Evolutionary conservation across 2,888 invertebrate genomes (phyloP).

Genomic region (Epinotia nisella): DNA sequence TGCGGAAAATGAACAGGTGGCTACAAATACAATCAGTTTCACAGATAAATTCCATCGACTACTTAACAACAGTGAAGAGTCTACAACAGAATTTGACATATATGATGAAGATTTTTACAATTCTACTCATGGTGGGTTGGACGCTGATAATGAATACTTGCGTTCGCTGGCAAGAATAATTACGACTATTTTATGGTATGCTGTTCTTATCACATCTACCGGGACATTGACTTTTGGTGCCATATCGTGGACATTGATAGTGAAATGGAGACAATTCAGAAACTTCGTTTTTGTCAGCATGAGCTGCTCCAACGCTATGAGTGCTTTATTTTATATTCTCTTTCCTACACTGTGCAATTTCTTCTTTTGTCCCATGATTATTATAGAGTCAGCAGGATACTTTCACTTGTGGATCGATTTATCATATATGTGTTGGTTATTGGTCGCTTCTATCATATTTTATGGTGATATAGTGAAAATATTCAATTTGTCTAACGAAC

Average conservation of each 20-base stretch:
- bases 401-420: background rate
- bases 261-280: conserved; percentile 10
- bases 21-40: background rate
- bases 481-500: background rate
- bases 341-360: background rate
- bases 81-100: too few species aligned
- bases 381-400: too few species aligned
- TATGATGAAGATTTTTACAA: background rate
- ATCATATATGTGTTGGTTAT: background rate
- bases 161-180: too few species aligned
- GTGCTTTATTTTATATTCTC: background rate
- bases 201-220: background rate
- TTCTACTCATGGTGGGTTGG: too few species aligned
- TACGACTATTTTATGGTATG: background rate
- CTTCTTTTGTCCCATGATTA: background rate
- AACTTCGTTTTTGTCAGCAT: conserved; percentile 3
- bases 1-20: background rate
- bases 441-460: background rate
- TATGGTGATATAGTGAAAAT: conserved; percentile 3
- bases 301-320: background rate
- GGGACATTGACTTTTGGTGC: background rate
- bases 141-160: background rate
- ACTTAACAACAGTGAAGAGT: background rate
- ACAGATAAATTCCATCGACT: background rate
- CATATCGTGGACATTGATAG: background rate